Percentiles rank a stretch among this genome's conserved stretches.
phyloP scores from a whole-genome alignment of 2,888 invertebrate genomes.

The Acanthococcus lagerstroemiae region DNA sequence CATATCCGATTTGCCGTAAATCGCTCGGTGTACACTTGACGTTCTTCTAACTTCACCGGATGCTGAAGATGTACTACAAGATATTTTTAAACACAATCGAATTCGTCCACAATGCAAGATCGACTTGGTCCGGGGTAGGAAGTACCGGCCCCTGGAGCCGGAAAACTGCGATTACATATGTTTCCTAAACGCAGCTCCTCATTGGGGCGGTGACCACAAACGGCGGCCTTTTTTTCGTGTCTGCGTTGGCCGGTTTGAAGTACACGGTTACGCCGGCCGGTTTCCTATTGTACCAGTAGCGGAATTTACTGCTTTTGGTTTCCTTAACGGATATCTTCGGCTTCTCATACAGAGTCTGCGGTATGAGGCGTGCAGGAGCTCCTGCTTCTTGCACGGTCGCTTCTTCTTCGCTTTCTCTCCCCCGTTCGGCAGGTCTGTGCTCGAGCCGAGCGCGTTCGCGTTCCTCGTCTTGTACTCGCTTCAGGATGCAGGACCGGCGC shows the following conservation, averaged over 20 bases:
- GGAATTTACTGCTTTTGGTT: slow-evolving; percentile 12
- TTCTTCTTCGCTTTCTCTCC: neutral
- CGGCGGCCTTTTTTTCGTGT: slow-evolving; percentile 16
- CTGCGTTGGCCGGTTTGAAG: slow-evolving; percentile 17
- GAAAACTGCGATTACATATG: too few relatives aligned
- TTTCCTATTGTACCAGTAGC: slow-evolving; percentile 11
- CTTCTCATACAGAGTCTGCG: neutral
- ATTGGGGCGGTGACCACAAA: slow-evolving; percentile 9
- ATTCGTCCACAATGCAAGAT: too few relatives aligned
- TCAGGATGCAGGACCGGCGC: neutral
- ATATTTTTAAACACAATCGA: too few relatives aligned
- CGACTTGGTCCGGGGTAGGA: too few relatives aligned
- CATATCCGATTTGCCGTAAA: too few relatives aligned
- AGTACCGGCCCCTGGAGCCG: too few relatives aligned
- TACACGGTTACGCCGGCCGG: slow-evolving; percentile 14
- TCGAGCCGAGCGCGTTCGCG: too few relatives aligned
- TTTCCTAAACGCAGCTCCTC: too few relatives aligned
- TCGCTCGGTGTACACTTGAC: too few relatives aligned
- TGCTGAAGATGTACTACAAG: too few relatives aligned
- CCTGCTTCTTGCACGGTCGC: too few relatives aligned
- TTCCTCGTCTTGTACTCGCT: neutral
- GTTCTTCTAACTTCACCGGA: too few relatives aligned
- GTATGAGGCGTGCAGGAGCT: slow-evolving; percentile 2
- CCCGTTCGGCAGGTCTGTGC: neutral
- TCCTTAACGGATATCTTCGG: slow-evolving; percentile 9